A percentile compares a stretch with the other conserved stretches of the same genome.
Conservation (phyloP, 30 jellyfish, hydroid and myxozoan species). For the Turritopsis rubra region DNA sequence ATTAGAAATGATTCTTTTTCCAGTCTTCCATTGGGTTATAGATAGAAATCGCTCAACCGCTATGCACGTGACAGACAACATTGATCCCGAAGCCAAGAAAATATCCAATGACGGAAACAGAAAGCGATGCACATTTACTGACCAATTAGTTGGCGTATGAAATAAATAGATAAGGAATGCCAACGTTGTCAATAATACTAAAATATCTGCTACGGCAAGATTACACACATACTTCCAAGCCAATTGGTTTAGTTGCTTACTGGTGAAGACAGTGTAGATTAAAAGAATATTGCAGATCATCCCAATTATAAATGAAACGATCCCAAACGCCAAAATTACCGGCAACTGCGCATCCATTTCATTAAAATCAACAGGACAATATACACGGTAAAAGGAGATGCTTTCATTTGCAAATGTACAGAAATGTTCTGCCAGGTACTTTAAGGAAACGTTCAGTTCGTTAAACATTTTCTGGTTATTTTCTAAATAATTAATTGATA, state of each 20-base stretch:
- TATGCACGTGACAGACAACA: background rate
- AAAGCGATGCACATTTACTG: background rate
- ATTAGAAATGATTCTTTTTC: background rate
- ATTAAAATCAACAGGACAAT: background rate
- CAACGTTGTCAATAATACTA: background rate
- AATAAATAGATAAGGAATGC: background rate
- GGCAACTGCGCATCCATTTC: background rate
- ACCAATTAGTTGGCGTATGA: background rate
- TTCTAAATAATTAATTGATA: background rate
- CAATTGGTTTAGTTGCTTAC: background rate
- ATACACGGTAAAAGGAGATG: background rate
- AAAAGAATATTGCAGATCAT: background rate
- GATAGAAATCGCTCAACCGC: background rate
- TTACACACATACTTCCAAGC: conserved; percentile 2
- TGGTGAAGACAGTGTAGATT: background rate
- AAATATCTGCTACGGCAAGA: background rate
- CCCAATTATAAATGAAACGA: background rate
- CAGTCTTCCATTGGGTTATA: background rate
- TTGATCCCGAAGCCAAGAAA: background rate
- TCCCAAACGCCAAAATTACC: background rate
- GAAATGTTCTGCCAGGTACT: background rate
- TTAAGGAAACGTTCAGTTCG: background rate
- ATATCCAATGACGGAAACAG: conserved; percentile 4
- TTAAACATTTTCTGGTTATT: background rate
- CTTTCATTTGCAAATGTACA: background rate